Evolutionary conservation across 1,140 invertebrate species (phyloP).

Genomic region (Olivierus martensii): DNA sequence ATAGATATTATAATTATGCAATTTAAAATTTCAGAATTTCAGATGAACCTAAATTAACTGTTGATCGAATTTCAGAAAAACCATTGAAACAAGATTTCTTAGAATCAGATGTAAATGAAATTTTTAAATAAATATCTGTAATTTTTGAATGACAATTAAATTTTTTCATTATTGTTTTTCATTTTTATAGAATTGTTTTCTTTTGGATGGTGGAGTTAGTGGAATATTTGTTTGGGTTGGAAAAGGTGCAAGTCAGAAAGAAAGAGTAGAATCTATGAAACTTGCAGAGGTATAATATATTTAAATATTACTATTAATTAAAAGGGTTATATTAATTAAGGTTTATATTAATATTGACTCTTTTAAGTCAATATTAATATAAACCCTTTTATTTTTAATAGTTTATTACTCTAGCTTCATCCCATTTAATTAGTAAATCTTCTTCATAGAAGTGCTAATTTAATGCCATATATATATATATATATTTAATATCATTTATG

Average conservation of each 20-base stretch:
- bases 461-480: too few relatives aligned
- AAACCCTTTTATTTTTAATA: too few relatives aligned
- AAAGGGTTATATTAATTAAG: too few relatives aligned
- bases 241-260: conserved; percentile 53
- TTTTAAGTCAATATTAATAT: too few relatives aligned
- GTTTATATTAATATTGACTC: too few relatives aligned
- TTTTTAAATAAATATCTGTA: too few relatives aligned
- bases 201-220: conserved; percentile 63
- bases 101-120: conserved; percentile 45
- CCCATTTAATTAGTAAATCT: too few relatives aligned
- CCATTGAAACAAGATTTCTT: conserved; percentile 54
- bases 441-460: too few relatives aligned
- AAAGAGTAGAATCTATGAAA: conserved; percentile 60
- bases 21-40: conserved; percentile 12
- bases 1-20: conserved; percentile 34
- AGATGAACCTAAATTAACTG: conserved; percentile 26
- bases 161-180: conserved; percentile 8
- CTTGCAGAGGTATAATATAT: conserved; percentile 40
- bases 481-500: too few relatives aligned
- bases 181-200: conserved; percentile 55
- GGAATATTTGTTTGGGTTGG: conserved; percentile 79
- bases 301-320: too few relatives aligned
- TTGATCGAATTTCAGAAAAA: conserved; percentile 47
- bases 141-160: conserved; percentile 1
- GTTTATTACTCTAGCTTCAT: too few relatives aligned